These are phyloP conservation scores for Gobius niger DNA, from an alignment of 2,113 vertebrate species.

Conservation along the genomic window DNA sequence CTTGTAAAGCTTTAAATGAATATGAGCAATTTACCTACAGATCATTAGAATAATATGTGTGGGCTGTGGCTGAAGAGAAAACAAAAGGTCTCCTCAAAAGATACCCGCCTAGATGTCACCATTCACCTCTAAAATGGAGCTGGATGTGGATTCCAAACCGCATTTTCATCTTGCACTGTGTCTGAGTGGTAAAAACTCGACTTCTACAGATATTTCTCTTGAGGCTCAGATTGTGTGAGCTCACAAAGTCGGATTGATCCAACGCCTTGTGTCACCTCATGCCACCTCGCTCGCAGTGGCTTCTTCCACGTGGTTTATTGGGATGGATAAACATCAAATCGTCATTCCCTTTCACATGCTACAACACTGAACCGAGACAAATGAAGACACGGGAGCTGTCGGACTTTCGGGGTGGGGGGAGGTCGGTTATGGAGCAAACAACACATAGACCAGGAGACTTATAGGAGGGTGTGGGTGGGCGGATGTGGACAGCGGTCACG, in stretches of 20 bases:
- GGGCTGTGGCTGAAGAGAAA: too few relatives aligned
- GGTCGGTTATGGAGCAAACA: too few relatives aligned
- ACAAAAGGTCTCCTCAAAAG: too few relatives aligned
- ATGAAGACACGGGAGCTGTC: neutral
- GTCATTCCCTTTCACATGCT: conserved; percentile 39
- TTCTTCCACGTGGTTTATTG: neutral
- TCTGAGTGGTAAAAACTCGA: conserved; percentile 1
- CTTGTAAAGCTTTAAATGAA: too few relatives aligned
- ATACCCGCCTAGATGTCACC: too few relatives aligned
- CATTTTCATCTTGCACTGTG: neutral
- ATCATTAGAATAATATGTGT: too few relatives aligned
- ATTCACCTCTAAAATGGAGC: too few relatives aligned
- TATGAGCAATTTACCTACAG: too few relatives aligned
- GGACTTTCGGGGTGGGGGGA: too few relatives aligned
- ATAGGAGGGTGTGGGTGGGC: conserved; percentile 10
- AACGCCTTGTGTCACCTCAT: conserved; percentile 21
- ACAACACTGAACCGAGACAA: conserved; percentile 4
- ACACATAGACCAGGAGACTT: neutral
- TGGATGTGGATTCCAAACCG: too few relatives aligned
- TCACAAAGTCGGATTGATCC: conserved; percentile 17
- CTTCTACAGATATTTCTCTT: conserved; percentile 12
- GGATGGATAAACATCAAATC: conserved; percentile 14
- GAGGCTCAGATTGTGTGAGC: neutral
- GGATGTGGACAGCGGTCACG: conserved; percentile 54
- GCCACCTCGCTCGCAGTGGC: conserved; percentile 11